Percentiles rank a stretch among this genome's conserved stretches.
Evolutionary conservation across 2,888 invertebrate genomes (phyloP).

Genomic region (Scelioninae gen. 1): DNA sequence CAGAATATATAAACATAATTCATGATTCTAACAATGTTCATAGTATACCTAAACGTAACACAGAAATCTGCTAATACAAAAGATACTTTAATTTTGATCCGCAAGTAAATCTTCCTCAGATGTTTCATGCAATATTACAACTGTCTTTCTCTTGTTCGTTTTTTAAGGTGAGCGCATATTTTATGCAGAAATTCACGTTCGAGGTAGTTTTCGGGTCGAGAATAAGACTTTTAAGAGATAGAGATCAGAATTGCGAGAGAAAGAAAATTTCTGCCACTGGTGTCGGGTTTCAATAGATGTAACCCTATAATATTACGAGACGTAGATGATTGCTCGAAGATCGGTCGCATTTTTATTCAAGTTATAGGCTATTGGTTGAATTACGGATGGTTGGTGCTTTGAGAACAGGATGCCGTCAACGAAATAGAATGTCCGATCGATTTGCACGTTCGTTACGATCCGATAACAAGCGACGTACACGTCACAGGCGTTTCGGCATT

Average conservation of each 20-base stretch:
- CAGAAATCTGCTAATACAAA: too few relatives aligned
- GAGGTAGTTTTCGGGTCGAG: constrained; percentile 29
- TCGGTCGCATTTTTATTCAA: constrained; percentile 41
- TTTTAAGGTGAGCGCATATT: too few relatives aligned
- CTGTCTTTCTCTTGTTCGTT: too few relatives aligned
- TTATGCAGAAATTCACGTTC: constrained; percentile 50
- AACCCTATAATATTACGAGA: constrained; percentile 16
- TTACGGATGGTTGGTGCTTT: constrained; percentile 18
- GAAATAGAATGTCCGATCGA: constrained; percentile 65
- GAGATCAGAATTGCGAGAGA: constrained; percentile 15
- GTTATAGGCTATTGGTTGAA: constrained; percentile 42
- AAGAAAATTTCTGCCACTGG: constrained; percentile 18
- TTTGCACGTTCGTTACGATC: constrained; percentile 70
- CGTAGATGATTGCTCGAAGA: constrained; percentile 48
- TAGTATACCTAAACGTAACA: too few relatives aligned
- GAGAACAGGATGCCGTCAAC: constrained; percentile 30
- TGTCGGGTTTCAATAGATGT: constrained; percentile 34
- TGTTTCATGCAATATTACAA: too few relatives aligned
- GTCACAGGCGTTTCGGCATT: constrained; percentile 57
- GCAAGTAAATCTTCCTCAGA: too few relatives aligned
- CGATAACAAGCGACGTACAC: constrained; percentile 68
- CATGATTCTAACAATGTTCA: too few relatives aligned
- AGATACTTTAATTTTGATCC: too few relatives aligned
- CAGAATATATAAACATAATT: too few relatives aligned
- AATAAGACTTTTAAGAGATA: constrained; percentile 32